Conservation (phyloP, 2,888 invertebrate genomes). For the Nephrotoma guestfalica region DNA sequence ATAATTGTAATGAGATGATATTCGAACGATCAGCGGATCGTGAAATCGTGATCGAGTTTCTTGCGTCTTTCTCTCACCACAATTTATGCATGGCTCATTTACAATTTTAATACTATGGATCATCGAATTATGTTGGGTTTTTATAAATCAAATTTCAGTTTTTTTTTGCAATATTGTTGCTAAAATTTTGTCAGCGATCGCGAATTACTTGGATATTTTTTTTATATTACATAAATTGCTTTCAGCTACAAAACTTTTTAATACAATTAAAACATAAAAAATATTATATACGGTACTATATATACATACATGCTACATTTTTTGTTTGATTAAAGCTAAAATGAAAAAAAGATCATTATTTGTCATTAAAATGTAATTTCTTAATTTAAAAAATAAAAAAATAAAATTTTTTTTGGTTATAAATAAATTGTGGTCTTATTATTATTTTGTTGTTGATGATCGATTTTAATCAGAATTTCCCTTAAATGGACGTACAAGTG, state of each 20-base stretch:
- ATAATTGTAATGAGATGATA: not conserved
- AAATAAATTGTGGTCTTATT: not conserved
- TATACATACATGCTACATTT: not conserved
- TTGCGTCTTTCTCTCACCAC: not conserved
- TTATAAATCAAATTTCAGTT: not conserved
- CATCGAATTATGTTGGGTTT: not conserved
- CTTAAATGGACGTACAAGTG: conserved; percentile 1
- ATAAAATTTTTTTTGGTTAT: not conserved
- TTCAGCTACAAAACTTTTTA: not conserved
- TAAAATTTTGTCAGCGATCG: not conserved
- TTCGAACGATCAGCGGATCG: not conserved
- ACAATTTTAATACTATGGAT: not conserved
- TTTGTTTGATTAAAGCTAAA: not conserved
- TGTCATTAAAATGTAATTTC: conserved; percentile 6
- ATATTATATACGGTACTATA: not conserved
- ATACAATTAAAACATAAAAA: not conserved
- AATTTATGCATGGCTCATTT: not conserved
- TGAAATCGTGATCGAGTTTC: not conserved
- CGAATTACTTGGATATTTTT: not conserved
- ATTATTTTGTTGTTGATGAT: not conserved
- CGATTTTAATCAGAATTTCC: conserved; percentile 3
- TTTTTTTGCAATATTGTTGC: not conserved
- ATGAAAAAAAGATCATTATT: conserved; percentile 1
- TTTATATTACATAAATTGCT: not conserved
- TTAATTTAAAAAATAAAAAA: conserved; percentile 1